Evolutionary conservation across 1,140 invertebrate species (phyloP).

Genomic region (Homalodisca vitripennis): DNA sequence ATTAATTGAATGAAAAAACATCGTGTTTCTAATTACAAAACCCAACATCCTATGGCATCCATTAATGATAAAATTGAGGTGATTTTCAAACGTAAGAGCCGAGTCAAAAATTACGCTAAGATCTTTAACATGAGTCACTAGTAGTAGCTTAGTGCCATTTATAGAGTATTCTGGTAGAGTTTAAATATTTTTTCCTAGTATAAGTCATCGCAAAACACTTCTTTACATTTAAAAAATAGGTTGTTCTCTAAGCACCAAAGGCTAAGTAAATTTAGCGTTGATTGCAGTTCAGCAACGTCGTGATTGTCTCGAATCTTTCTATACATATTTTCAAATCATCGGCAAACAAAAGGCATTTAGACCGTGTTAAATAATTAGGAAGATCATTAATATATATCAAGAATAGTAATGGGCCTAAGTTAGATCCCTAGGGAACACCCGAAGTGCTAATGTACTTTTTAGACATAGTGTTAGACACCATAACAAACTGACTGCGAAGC

Average conservation of each 20-base stretch:
- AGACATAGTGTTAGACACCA: not conserved
- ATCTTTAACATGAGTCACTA: not conserved
- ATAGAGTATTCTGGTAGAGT: not conserved
- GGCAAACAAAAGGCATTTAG: not conserved
- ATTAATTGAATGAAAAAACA: not conserved
- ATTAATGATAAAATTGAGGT: not conserved
- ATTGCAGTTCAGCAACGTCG: not conserved
- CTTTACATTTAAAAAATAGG: not conserved
- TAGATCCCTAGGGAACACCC: constrained; percentile 44
- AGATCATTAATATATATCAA: constrained; percentile 43
- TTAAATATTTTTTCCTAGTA: not conserved
- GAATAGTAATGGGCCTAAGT: constrained; percentile 45
- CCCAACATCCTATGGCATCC: not conserved
- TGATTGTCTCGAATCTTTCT: not conserved
- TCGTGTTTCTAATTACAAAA: not conserved
- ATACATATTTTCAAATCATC: constrained; percentile 15
- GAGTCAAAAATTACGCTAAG: not conserved
- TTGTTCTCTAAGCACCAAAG: not conserved
- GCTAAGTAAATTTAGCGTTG: not conserved
- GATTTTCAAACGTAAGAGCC: not conserved
- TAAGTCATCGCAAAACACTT: not conserved
- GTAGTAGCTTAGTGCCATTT: not conserved
- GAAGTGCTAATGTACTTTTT: constrained; percentile 34
- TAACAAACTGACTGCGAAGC: not conserved
- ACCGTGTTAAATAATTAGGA: not conserved